These are phyloP conservation scores for Cygnus olor DNA, from an alignment of 2,797 vertebrate species.

Conservation along the genomic window DNA sequence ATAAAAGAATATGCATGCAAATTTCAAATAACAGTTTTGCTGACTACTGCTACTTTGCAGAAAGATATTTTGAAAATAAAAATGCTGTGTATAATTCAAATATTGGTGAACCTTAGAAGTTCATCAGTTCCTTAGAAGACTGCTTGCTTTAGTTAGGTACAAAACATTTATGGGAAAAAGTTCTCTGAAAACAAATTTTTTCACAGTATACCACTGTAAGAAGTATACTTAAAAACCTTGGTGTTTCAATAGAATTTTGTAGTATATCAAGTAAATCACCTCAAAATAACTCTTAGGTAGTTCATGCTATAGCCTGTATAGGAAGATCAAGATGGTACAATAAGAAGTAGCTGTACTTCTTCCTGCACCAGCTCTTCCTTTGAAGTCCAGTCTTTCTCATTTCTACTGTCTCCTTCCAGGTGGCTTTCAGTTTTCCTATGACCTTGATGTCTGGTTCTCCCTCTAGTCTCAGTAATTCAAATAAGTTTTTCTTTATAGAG, in stretches of 20 bases:
- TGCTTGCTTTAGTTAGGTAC: background rate
- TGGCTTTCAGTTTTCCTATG: background rate
- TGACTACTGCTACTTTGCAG: background rate
- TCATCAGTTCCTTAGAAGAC: background rate
- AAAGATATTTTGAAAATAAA: background rate
- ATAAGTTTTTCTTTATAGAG: background rate
- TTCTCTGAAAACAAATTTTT: background rate
- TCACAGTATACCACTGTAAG: background rate
- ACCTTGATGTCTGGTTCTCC: background rate
- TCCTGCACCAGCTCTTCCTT: background rate
- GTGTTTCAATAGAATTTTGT: background rate
- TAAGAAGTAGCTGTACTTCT: background rate
- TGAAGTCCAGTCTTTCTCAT: background rate
- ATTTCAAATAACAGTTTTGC: conserved; percentile 20
- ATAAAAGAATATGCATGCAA: background rate
- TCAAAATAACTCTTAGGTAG: background rate
- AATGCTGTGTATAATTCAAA: background rate
- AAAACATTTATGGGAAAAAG: conserved; percentile 23
- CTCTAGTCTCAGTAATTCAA: background rate
- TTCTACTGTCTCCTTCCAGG: background rate
- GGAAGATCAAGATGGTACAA: background rate
- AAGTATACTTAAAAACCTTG: background rate
- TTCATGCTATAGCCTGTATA: background rate
- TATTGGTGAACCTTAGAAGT: background rate
- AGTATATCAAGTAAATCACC: background rate